These are phyloP conservation scores for Pseudochirops corinnae DNA, from an alignment of 2,797 vertebrate genomes.

Conservation along the genomic window DNA sequence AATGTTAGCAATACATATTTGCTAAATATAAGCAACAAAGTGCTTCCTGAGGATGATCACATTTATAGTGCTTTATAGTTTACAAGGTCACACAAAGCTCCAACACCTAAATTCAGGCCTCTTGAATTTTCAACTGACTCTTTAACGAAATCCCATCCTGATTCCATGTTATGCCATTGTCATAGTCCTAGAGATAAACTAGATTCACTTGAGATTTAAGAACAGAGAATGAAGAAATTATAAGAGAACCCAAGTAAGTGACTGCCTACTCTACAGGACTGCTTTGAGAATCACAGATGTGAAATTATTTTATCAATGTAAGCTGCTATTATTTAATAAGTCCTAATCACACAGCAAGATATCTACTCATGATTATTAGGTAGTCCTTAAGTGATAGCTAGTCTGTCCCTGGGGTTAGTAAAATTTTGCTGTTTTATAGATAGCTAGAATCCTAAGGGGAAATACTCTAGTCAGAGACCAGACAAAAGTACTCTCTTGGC, in stretches of 20 bases:
- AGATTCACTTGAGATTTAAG: slow-evolving; percentile 34
- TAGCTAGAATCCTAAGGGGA: slow-evolving; percentile 30
- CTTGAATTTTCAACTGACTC: background rate
- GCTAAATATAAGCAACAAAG: slow-evolving; percentile 64
- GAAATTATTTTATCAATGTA: background rate
- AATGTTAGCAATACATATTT: slow-evolving; percentile 62
- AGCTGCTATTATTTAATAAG: background rate
- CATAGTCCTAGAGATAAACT: slow-evolving; percentile 50
- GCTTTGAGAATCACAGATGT: background rate
- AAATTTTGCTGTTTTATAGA: slow-evolving; percentile 19
- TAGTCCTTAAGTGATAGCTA: background rate
- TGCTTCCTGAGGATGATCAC: slow-evolving; percentile 37
- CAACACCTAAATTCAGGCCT: background rate
- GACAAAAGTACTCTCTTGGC: background rate
- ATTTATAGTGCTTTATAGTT: background rate
- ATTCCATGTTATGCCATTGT: slow-evolving; percentile 46
- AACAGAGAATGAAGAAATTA: slow-evolving; percentile 21
- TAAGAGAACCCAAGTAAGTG: slow-evolving; percentile 16
- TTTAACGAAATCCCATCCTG: slow-evolving; percentile 55
- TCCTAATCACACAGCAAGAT: background rate
- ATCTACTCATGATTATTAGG: background rate
- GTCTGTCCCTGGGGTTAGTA: slow-evolving; percentile 19
- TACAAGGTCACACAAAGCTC: background rate
- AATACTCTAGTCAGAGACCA: background rate
- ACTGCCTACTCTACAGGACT: background rate